Conservation (phyloP, 2,797 vertebrate genomes). For the Cygnus olor region DNA sequence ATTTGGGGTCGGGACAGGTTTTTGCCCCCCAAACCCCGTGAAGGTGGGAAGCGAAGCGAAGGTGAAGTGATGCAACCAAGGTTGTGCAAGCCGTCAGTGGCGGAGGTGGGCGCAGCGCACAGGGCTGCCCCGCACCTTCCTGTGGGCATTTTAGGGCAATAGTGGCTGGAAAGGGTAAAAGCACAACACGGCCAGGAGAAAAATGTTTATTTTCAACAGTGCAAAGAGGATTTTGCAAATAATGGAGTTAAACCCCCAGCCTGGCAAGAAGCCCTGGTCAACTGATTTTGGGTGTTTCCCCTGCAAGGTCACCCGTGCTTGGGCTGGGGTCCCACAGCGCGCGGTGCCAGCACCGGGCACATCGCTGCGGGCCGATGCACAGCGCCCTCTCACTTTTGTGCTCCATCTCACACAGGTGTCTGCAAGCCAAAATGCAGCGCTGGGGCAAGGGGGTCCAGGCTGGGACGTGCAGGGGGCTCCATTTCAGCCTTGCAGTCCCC, state of each 20-base stretch:
- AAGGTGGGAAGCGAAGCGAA: not conserved
- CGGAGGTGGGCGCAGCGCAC: not conserved
- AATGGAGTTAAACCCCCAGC: fast-evolving
- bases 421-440: not conserved
- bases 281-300: not conserved
- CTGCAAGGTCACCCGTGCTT: too few species aligned
- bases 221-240: not conserved
- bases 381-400: too few species aligned
- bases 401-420: not conserved
- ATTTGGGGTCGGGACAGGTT: fast-evolving
- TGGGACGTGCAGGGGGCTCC: not conserved
- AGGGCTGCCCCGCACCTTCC: fast-evolving
- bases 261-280: too few species aligned
- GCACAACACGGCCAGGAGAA: not conserved
- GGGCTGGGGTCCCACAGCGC: too few species aligned
- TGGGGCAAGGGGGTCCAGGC: not conserved
- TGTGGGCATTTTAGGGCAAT: not conserved
- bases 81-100: fast-evolving
- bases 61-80: not conserved
- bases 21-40: fast-evolving
- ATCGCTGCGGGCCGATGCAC: too few species aligned
- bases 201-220: not conserved
- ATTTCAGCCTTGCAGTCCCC: not conserved
- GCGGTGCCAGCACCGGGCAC: too few species aligned
- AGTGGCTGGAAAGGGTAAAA: not conserved